These are phyloP conservation scores for Ochropacha duplaris DNA, from an alignment of 2,888 invertebrate species.

Conservation along the genomic window DNA sequence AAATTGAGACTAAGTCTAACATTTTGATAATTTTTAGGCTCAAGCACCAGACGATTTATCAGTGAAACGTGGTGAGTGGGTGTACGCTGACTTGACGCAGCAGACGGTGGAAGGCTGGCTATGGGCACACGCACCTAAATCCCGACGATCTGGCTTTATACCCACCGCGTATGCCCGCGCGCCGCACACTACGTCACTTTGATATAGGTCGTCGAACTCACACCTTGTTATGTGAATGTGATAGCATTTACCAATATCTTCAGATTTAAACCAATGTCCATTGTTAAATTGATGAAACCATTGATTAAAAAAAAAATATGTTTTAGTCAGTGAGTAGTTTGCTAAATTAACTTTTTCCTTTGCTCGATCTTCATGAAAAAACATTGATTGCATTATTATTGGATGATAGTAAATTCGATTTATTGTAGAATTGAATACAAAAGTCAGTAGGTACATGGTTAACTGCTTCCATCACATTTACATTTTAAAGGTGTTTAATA, in stretches of 20 bases:
- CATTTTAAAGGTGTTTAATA: not conserved
- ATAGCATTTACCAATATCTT: not conserved
- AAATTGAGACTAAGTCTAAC: not conserved
- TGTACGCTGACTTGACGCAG: slow-evolving; percentile 96
- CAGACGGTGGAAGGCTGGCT: slow-evolving; percentile 97
- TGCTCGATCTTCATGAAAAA: too few relatives aligned
- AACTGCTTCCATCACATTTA: not conserved
- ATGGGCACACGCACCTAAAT: slow-evolving; percentile 97
- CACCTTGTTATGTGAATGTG: not conserved
- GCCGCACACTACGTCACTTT: slow-evolving; percentile 95
- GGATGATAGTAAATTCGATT: too few relatives aligned
- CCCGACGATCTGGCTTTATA: slow-evolving; percentile 96
- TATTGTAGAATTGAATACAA: too few relatives aligned
- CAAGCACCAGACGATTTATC: slow-evolving; percentile 97
- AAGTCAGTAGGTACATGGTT: too few relatives aligned
- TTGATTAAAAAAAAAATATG: too few relatives aligned
- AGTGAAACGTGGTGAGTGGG: slow-evolving; percentile 96
- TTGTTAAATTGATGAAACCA: too few relatives aligned
- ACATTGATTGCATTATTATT: too few relatives aligned
- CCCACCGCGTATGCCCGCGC: slow-evolving; percentile 97
- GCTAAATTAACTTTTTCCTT: too few relatives aligned
- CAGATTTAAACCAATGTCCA: too few relatives aligned
- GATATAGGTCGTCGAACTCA: slow-evolving; percentile 27
- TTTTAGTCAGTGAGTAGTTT: too few relatives aligned
- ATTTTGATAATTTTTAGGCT: slow-evolving; percentile 78